Percentiles rank a stretch among this genome's conserved stretches.
Conservation (phyloP, 2,113 vertebrate species). For the Tragelaphus imberbis region DNA sequence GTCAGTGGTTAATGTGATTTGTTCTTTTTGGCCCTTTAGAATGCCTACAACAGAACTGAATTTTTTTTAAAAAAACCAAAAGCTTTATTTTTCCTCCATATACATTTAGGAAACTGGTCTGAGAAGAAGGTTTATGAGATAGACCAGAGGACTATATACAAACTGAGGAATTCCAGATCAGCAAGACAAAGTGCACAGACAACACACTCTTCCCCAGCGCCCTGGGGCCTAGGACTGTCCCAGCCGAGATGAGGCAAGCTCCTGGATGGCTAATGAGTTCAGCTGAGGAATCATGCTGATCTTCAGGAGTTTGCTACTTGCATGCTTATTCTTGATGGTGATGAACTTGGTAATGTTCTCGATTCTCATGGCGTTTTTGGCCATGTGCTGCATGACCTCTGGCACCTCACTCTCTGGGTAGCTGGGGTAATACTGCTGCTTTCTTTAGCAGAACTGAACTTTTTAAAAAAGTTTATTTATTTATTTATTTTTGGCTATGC, state of each 20-base stretch:
- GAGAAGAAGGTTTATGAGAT: not conserved
- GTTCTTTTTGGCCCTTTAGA: not conserved
- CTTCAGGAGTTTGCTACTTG: constrained; percentile 86
- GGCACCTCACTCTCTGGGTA: constrained; percentile 84
- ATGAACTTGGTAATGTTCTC: constrained; percentile 84
- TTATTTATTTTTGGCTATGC: not conserved
- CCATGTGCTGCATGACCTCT: constrained; percentile 88
- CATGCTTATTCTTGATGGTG: constrained; percentile 90
- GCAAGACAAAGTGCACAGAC: constrained; percentile 61
- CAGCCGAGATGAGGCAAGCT: constrained; percentile 81
- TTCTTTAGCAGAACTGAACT: constrained; percentile 65
- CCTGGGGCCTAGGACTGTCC: not conserved
- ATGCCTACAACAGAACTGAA: not conserved
- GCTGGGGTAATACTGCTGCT: constrained; percentile 88
- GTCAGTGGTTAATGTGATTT: not conserved
- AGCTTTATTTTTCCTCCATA: constrained; percentile 56
- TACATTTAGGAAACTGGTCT: constrained; percentile 54
- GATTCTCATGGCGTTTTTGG: constrained; percentile 88
- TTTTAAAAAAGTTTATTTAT: not conserved
- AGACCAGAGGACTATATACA: constrained; percentile 64
- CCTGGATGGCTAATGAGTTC: constrained; percentile 72
- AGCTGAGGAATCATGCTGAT: constrained; percentile 90
- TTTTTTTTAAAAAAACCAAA: not conserved
- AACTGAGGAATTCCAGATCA: not conserved
- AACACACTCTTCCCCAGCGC: not conserved